Percentiles rank a stretch among this genome's conserved stretches.
Conservation (phyloP, 2,888 invertebrate genomes). For the Lithophane semibrunnea region DNA sequence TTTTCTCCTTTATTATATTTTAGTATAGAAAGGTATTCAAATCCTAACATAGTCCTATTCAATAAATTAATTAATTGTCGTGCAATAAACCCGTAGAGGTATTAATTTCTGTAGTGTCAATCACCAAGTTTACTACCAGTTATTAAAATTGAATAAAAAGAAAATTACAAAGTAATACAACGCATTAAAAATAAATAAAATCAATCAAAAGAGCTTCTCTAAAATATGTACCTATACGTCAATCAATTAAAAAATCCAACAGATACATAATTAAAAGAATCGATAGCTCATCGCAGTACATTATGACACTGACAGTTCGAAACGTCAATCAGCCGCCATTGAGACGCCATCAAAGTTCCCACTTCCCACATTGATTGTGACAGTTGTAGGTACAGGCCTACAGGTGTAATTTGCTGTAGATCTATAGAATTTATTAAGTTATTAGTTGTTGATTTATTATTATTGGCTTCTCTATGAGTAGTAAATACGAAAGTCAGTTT, state of each 20-base stretch:
- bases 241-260: slow-evolving; percentile 49
- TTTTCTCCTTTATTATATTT: not conserved
- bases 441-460: slow-evolving; percentile 40
- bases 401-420: slow-evolving; percentile 32
- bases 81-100: not conserved
- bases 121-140: slow-evolving; percentile 29
- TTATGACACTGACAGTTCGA: slow-evolving; percentile 35
- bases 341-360: slow-evolving; percentile 41
- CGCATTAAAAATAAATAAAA: slow-evolving; percentile 33
- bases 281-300: slow-evolving; percentile 24
- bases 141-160: slow-evolving; percentile 36
- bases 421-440: slow-evolving; percentile 18
- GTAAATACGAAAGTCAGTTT: not conserved
- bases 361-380: slow-evolving; percentile 47
- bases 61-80: not conserved
- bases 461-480: slow-evolving; percentile 10
- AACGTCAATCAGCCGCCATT: slow-evolving; percentile 61
- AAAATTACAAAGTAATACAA: slow-evolving; percentile 35
- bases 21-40: no score
- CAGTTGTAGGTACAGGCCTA: slow-evolving; percentile 20
- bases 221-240: not conserved
- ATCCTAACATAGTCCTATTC: not conserved
- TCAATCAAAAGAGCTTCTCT: slow-evolving; percentile 43
- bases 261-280: slow-evolving; percentile 40
- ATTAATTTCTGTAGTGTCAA: slow-evolving; percentile 34